Evolutionary conservation across 2,888 invertebrate species (phyloP).

Genomic region (Eucera pruinosa): DNA sequence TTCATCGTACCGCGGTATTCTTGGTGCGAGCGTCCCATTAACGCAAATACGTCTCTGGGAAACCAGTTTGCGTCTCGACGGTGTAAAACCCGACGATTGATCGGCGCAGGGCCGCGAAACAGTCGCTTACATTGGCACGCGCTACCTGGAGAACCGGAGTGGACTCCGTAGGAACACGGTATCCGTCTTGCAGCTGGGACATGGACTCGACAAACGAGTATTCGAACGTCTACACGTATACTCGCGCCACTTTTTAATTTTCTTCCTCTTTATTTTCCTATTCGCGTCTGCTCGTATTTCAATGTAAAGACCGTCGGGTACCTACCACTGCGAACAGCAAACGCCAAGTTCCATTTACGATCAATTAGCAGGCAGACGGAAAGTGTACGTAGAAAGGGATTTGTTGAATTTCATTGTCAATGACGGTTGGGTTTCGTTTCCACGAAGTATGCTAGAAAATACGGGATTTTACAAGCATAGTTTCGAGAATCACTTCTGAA

Average conservation of each 20-base stretch:
- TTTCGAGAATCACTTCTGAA: slow-evolving; percentile 37
- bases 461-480: slow-evolving; percentile 32
- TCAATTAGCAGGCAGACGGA: slow-evolving; percentile 12
- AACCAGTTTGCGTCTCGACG: slow-evolving; percentile 65
- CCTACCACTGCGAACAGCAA: too few relatives aligned
- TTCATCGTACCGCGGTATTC: slow-evolving; percentile 40
- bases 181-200: slow-evolving; percentile 40
- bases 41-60: slow-evolving; percentile 64
- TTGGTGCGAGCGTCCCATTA: slow-evolving; percentile 55
- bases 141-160: slow-evolving; percentile 51
- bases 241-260: slow-evolving; percentile 29
- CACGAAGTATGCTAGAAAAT: slow-evolving; percentile 16
- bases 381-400: not conserved
- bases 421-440: not conserved
- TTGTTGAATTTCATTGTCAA: slow-evolving; percentile 6
- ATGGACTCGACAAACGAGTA: slow-evolving; percentile 53
- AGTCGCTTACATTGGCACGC: slow-evolving; percentile 68
- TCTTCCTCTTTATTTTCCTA: slow-evolving; percentile 11
- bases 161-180: slow-evolving; percentile 56
- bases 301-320: not conserved
- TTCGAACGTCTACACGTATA: slow-evolving; percentile 35
- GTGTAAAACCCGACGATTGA: slow-evolving; percentile 68
- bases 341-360: not conserved
- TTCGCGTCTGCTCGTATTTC: not conserved
- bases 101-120: slow-evolving; percentile 63